phyloP scores from a whole-genome alignment of 1,140 invertebrate genomes.

The Octopus sinensis region DNA sequence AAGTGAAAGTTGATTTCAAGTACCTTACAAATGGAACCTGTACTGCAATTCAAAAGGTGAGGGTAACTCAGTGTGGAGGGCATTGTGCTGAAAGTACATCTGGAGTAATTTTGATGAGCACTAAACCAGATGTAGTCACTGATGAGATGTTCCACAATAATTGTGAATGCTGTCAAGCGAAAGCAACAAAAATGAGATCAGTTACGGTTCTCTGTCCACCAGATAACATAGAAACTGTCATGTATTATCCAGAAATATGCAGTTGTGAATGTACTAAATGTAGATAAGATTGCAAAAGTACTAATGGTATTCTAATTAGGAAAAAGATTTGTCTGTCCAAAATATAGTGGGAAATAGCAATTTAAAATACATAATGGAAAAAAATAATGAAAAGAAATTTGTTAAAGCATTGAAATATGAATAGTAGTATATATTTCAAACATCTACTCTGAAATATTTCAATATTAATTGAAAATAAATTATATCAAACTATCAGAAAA shows the following conservation, averaged over 20 bases:
- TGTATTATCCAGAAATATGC: constrained; percentile 2
- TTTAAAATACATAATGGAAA: too few species aligned
- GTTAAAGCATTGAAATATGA: too few species aligned
- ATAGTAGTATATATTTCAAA: too few species aligned
- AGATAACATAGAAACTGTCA: not conserved
- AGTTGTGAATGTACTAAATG: not conserved
- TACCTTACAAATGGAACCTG: not conserved
- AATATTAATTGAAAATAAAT: too few species aligned
- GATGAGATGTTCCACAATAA: not conserved
- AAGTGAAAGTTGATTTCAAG: not conserved
- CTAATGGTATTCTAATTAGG: too few species aligned
- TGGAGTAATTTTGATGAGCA: not conserved
- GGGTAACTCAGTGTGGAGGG: not conserved
- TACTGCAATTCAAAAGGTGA: not conserved
- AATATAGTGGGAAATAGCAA: too few species aligned
- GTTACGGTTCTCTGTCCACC: not conserved
- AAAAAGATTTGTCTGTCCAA: too few species aligned
- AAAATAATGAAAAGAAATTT: too few species aligned
- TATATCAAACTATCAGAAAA: too few species aligned
- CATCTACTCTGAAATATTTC: too few species aligned
- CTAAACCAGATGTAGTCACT: not conserved
- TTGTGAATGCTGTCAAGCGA: not conserved
- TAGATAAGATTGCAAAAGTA: not conserved
- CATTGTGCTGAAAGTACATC: not conserved
- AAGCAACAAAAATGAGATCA: not conserved